A percentile compares a stretch with the other conserved stretches of the same genome.
Evolutionary conservation across 1,140 invertebrate species (phyloP).

Genomic region (Leptestheria dahalacensis): DNA sequence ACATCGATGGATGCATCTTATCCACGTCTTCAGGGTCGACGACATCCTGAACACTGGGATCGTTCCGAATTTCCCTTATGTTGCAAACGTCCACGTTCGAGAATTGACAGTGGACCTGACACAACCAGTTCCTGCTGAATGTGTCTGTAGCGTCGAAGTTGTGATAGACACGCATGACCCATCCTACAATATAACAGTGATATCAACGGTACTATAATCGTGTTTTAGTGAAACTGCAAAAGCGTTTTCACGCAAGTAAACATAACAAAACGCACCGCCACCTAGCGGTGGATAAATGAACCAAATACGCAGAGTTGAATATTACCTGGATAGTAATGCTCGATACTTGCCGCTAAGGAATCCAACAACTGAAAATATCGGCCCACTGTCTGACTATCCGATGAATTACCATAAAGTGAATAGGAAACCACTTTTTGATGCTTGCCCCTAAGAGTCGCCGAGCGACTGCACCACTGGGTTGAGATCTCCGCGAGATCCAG

Average conservation of each 20-base stretch:
- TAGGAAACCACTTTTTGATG: background rate
- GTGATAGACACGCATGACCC: conserved; percentile 8
- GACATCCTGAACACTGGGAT: background rate
- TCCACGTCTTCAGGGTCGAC: background rate
- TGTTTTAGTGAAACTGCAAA: no score
- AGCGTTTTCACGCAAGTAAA: no score
- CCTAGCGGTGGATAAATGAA: no score
- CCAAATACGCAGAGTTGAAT: background rate
- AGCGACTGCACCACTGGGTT: background rate
- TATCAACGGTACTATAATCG: background rate
- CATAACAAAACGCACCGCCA: no score
- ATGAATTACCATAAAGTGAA: background rate
- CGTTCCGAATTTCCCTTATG: background rate
- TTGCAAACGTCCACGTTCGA: conserved; percentile 2
- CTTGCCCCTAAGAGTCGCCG: background rate
- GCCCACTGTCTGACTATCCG: background rate
- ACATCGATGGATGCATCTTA: conserved; percentile 11
- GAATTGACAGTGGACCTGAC: background rate
- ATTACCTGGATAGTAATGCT: background rate
- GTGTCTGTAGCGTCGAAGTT: background rate
- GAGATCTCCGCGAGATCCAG: background rate
- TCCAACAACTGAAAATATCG: background rate
- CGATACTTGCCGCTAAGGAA: background rate
- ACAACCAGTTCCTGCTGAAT: background rate
- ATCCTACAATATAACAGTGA: background rate